A percentile compares a stretch with the other conserved stretches of the same genome.
Evolutionary conservation across 2,888 invertebrate genomes (phyloP).

Genomic region (Furcula furcula): DNA sequence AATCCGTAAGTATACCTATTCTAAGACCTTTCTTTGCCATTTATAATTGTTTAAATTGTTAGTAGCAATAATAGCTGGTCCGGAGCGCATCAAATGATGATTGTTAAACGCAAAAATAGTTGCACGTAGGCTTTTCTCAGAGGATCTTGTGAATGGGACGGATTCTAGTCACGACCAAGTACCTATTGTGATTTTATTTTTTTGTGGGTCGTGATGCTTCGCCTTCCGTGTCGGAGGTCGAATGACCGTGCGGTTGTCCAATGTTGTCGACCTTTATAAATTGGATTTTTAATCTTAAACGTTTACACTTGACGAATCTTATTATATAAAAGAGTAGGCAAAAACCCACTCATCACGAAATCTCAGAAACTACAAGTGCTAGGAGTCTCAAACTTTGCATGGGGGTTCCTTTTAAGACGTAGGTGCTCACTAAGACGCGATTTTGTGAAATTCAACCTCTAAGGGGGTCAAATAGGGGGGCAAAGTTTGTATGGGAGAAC

Average conservation of each 20-base stretch:
- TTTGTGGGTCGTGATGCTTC: slow-evolving; percentile 54
- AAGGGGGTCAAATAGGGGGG: too few species aligned
- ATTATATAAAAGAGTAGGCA: too few species aligned
- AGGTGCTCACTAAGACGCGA: too few species aligned
- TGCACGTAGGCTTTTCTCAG: slow-evolving; percentile 67
- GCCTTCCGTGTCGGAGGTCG: slow-evolving; percentile 74
- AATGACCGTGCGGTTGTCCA: slow-evolving; percentile 39
- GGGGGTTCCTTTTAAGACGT: too few species aligned
- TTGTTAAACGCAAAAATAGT: slow-evolving; percentile 51
- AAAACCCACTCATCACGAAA: too few species aligned
- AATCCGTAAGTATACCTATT: too few species aligned
- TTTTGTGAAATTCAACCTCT: too few species aligned
- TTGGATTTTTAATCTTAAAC: too few species aligned
- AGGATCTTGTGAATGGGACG: slow-evolving; percentile 55
- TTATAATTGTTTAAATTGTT: slow-evolving; percentile 26
- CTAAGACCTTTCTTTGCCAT: background rate
- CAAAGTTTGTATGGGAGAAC: too few species aligned
- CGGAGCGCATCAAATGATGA: slow-evolving; percentile 25
- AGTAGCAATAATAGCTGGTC: slow-evolving; percentile 21
- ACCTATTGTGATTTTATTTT: slow-evolving; percentile 56
- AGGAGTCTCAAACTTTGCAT: too few species aligned
- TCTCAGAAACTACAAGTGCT: too few species aligned
- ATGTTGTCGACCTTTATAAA: slow-evolving; percentile 19
- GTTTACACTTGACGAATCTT: too few species aligned
- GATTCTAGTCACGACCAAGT: slow-evolving; percentile 54